phyloP scores from a whole-genome alignment of 2,888 invertebrate genomes.

The Erannis defoliaria region DNA sequence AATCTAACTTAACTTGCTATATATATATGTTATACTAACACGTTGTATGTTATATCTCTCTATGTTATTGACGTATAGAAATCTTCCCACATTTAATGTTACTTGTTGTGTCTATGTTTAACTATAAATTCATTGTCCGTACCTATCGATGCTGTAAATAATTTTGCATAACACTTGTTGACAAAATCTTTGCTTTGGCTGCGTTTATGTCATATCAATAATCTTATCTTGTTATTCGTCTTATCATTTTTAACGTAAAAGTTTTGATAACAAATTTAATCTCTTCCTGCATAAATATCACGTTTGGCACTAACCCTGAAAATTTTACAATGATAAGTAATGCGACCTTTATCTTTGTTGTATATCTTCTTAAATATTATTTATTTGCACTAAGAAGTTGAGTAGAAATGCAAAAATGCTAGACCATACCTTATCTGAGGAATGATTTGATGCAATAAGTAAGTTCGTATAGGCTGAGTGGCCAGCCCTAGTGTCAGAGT shows the following conservation, averaged over 20 bases:
- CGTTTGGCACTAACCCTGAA: slow-evolving; percentile 17
- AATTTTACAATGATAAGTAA: slow-evolving; percentile 10
- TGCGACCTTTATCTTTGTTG: neutral
- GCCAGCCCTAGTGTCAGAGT: too few relatives aligned
- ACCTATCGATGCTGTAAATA: slow-evolving; percentile 34
- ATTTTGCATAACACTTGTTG: slow-evolving; percentile 41
- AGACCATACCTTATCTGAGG: too few relatives aligned
- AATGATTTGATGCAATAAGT: too few relatives aligned
- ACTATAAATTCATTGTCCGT: slow-evolving; percentile 23
- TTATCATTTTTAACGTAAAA: slow-evolving; percentile 39
- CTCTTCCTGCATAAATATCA: slow-evolving; percentile 35
- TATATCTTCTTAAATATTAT: neutral
- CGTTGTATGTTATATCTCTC: slow-evolving; percentile 7
- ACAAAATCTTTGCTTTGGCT: slow-evolving; percentile 41
- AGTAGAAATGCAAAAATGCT: too few relatives aligned
- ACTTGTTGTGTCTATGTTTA: slow-evolving; percentile 31
- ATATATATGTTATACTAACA: too few relatives aligned
- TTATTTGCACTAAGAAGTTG: too few relatives aligned
- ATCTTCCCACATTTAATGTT: slow-evolving; percentile 12
- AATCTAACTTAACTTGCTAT: neutral
- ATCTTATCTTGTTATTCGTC: slow-evolving; percentile 39
- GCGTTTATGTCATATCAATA: slow-evolving; percentile 42
- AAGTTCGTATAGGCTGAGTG: too few relatives aligned
- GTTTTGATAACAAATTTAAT: slow-evolving; percentile 37
- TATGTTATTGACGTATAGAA: neutral